Base-by-base conservation (phyloP, 2,113 vertebrate species). In the Sciurus niger region DNA sequence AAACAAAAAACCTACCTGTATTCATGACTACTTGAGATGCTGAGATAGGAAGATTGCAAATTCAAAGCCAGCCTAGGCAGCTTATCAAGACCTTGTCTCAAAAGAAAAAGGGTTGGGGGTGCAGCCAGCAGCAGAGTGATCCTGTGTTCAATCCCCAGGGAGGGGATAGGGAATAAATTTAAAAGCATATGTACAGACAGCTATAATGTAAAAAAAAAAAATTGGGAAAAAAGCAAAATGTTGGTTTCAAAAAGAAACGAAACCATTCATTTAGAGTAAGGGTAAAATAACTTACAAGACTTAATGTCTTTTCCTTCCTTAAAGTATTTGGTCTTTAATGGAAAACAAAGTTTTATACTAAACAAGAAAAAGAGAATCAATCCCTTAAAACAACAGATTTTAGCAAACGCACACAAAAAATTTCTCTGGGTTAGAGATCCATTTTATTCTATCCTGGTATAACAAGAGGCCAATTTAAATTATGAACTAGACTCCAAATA, bases 281-380 rank as follows among this genome's bases (percentile, higher is more conserved):
- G 53, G 24, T 92, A 77, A 72, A 82, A 40, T 89, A 60, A 79
- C 12, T 72, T 86, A 18, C 8, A 48, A 32, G 30, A 46, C 13
- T 30, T 43, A 55, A 7, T 91, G 16, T 72, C 65, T 89, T 96
- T 90, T 90, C 2, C 63, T 17, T 73, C 51, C 85, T 91, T 58
- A 32, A n/a, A 87, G 55, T 74, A 55, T 65, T 87, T 88, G 74
- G 40, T 40, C 37, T 95, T 95, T 58, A 93, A 11, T 43, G 72
- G 65, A 96, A 96, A 95, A 70, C 4, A 89, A 88, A 89, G n/a
- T 48, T 28, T 67, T 89, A 72, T 17, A 32, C 7, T 76, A 14
- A 87, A 37, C 90, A n/a, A 63, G 51, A 74, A 78, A 89, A 70
- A 68, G 40, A 7, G 70, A 70, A 85, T 43, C 77, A 94, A 16